These are phyloP conservation scores for Zootermopsis nevadensis DNA, from an alignment of 2,888 invertebrate genomes.

Conservation along the genomic window DNA sequence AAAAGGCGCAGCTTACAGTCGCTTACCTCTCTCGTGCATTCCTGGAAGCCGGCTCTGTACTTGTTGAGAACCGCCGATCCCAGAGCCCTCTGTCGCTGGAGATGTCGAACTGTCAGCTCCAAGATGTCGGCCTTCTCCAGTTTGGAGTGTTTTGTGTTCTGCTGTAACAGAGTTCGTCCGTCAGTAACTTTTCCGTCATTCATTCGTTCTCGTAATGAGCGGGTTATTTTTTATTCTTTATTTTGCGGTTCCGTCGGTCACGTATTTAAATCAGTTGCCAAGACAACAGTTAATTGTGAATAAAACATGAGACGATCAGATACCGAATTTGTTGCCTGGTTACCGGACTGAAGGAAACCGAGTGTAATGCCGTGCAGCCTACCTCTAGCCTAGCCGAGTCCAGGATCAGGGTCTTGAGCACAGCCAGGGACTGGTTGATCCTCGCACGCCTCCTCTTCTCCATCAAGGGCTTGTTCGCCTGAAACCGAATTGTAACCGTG, in stretches of 20 bases:
- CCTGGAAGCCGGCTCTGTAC: conserved; percentile 75
- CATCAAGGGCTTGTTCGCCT: conserved; percentile 83
- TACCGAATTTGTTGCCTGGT: too few species aligned
- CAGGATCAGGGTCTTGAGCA: conserved; percentile 77
- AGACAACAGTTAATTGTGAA: too few species aligned
- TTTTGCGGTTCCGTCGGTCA: too few species aligned
- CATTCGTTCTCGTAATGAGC: too few species aligned
- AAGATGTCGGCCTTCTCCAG: conserved; percentile 88
- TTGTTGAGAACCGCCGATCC: conserved; percentile 70
- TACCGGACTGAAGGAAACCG: too few species aligned
- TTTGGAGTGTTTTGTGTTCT: conserved; percentile 81
- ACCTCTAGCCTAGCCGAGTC: conserved; percentile 69
- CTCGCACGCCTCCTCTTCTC: conserved; percentile 79
- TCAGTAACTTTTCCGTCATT: too few species aligned
- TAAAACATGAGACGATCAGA: too few species aligned
- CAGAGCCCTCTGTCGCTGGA: conserved; percentile 78
- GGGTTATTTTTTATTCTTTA: too few species aligned
- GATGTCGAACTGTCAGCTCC: conserved; percentile 84
- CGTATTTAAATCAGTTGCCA: too few species aligned
- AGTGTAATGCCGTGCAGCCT: conserved; percentile 12
- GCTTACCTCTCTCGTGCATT: conserved; percentile 74
- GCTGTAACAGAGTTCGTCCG: conserved; percentile 56
- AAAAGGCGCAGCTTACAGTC: too few species aligned
- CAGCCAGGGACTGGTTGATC: conserved; percentile 79
- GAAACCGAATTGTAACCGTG: conserved; percentile 53